Evolutionary conservation across 2,797 vertebrate species (phyloP).

Genomic region (Squalus acanthias): DNA sequence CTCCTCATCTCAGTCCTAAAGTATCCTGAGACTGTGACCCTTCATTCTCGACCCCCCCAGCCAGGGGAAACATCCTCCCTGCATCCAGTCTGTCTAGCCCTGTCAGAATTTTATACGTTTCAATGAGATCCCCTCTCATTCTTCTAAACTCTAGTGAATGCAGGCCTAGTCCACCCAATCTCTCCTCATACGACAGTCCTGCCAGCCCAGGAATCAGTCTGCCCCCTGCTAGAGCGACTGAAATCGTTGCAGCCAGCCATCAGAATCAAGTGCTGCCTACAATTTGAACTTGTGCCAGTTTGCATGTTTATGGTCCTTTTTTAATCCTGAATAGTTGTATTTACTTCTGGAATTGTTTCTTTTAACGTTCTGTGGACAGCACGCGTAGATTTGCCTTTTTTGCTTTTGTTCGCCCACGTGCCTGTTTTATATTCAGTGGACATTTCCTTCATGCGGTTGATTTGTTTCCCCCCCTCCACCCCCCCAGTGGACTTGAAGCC

Average conservation of each 20-base stretch:
- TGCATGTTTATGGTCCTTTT: neutral
- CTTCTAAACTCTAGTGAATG: too few species aligned
- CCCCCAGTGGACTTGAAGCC: neutral
- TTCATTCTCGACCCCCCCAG: too few species aligned
- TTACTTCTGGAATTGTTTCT: neutral
- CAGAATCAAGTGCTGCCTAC: neutral
- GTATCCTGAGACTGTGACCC: too few species aligned
- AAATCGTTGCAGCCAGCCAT: neutral
- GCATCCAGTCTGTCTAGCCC: too few species aligned
- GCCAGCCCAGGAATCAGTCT: too few species aligned
- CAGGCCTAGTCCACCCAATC: too few species aligned
- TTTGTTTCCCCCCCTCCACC: neutral
- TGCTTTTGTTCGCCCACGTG: neutral
- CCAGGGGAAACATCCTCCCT: too few species aligned
- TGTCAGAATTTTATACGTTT: too few species aligned
- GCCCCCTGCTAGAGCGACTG: neutral
- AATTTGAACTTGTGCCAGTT: neutral
- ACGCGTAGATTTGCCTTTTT: neutral
- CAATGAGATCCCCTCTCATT: too few species aligned
- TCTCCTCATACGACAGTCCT: too few species aligned
- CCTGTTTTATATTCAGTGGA: neutral
- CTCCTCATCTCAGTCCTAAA: too few species aligned
- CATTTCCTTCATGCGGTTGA: neutral
- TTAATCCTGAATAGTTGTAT: neutral
- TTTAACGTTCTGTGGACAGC: neutral